Evolutionary conservation across 2,888 invertebrate species (phyloP), one percentile per base, ranked within the genome.

Genomic region (Epiblema foenella): DNA sequence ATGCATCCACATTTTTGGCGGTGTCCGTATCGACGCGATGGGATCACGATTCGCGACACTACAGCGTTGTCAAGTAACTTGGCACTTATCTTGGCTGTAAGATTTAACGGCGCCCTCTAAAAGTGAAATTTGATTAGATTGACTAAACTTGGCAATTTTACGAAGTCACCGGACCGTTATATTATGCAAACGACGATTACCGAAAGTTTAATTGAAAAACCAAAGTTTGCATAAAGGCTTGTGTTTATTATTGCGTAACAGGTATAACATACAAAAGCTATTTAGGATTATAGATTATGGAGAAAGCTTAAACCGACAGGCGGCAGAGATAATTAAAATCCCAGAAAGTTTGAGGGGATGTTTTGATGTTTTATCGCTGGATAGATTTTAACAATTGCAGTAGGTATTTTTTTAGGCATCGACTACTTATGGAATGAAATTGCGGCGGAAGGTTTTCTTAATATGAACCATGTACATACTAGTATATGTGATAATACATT

Each of bases 121-220:
- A 81, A 81, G 80, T 79, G 79, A 78, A 78, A 78, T 83, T 80
- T 83, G 81, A 84, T 85, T 83, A 81, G 81, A 82, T 81, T 79
- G 79, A 78, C 74, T 74, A 77, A 85, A 85, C 79, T 84, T 84
- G 77, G 76, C 75, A 79, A 80, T 83, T 78, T 78, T 77, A 68
- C 73, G 64, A 83, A 82, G 80, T 85, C 80, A 75, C 72, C 74
- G 78, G 79, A 74, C 79, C 78, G 78, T 77, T 79, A 77, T 83
- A 79, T 83, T 83, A 83, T 82, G 80, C 83, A 83, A 85, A 84
- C 82, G 80, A 80, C 81, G 83, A 86, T 86, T 85, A 83, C 81
- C 78, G 79, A 84, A 86, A 86, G 85, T 86, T 86, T 85, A 84
- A 86, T 85, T 85, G 85, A 84, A 86, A 86, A 84, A 80, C 80